Conservation (phyloP, 30 jellyfish, hydroid and myxozoan genomes). For the Hydra vulgaris region DNA sequence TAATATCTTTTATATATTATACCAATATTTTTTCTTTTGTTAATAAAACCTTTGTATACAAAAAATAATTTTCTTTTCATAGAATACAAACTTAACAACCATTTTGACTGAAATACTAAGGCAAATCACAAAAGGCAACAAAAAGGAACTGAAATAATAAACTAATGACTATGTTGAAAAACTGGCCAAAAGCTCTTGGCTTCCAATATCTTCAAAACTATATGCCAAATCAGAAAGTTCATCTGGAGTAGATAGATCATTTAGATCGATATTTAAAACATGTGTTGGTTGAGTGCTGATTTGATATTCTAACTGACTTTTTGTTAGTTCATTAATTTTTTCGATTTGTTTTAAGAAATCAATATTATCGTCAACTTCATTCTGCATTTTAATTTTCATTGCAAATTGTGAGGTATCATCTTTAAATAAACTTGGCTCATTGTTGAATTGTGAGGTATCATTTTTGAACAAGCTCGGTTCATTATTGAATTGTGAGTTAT, state of each 20-base stretch:
- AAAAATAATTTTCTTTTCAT: too few relatives aligned
- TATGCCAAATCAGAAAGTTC: constrained; percentile 11
- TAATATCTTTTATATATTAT: too few relatives aligned
- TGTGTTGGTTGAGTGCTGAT: background rate
- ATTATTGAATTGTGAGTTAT: too few relatives aligned
- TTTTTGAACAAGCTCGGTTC: background rate
- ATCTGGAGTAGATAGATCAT: constrained; percentile 18
- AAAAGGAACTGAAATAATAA: too few relatives aligned
- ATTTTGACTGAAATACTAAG: too few relatives aligned
- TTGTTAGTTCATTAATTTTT: background rate
- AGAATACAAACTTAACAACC: too few relatives aligned
- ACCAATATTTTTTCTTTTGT: too few relatives aligned
- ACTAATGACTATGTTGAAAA: too few relatives aligned
- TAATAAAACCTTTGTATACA: too few relatives aligned
- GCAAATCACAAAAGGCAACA: too few relatives aligned
- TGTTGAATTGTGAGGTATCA: background rate
- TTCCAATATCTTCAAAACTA: constrained; percentile 8
- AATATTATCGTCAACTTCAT: too few relatives aligned
- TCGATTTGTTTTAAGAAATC: too few relatives aligned
- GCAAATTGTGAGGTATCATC: background rate
- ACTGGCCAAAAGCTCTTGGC: constrained; percentile 16
- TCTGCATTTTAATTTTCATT: background rate
- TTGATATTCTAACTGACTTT: background rate
- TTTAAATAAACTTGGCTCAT: background rate
- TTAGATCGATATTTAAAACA: background rate